Base-by-base conservation (phyloP, 1,140 invertebrate species). In the Anastrepha obliqua region DNA sequence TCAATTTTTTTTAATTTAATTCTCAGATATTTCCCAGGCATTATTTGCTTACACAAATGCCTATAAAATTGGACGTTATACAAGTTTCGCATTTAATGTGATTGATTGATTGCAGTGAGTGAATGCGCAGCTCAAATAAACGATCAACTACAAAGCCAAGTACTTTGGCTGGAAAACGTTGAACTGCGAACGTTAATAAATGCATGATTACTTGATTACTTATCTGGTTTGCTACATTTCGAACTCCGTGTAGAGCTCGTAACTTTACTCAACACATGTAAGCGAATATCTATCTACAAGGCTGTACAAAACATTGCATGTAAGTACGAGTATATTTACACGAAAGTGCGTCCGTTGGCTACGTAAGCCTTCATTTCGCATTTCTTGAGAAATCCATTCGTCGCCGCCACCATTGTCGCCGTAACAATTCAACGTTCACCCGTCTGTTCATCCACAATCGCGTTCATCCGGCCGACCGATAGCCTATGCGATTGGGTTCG, bases 361-460 rank as follows among this genome's bases (percentile, higher is more conserved):
- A 47, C 42, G 42, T 47, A 74, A 44, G 67, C 67, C 67, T 7
- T 11, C 64, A 11, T 67, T 67, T 67, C 11, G 9, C 15, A 17
- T 74, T 74, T 74, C 67, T 74, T 74, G 67, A 42, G 67, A 44
- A 74, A 74, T n/a, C 44, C 44, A 74, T 39, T 74, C 39, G 67
- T 8, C 42, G 17, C 13, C 15, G 39, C 29, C 1, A 65, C 5
- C 64, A 65, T 74, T 2, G 42, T 42, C 64, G 9, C 39, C 29
- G 64, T 39, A 67, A 67, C 20, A 39, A 9, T 67, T 11, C 64
- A 67, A 67, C 64, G 39, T 67, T 67, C 64, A 67, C 64, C 42
- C 42, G 42, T 74, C 67, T 13, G 67, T 44, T 39, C 9, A 9
- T 55, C 44, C 67, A 47, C 39, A 74, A 74, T n/a, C 13, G 42